These are phyloP conservation scores for Cinara cedri DNA, from an alignment of 2,888 invertebrate species.

Conservation along the genomic window DNA sequence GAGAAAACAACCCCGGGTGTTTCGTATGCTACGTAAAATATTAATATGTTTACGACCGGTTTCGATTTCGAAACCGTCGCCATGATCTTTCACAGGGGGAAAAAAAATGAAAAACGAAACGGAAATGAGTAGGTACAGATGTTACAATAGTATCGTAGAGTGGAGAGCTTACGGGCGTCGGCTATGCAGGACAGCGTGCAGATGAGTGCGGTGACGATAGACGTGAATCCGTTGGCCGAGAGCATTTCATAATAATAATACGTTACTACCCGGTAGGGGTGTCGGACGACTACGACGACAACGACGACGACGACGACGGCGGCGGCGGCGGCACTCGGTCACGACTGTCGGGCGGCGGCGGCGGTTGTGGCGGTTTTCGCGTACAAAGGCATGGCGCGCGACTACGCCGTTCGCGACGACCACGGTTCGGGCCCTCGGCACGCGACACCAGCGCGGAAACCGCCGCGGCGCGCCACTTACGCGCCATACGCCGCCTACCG, in stretches of 20 bases:
- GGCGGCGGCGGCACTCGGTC: background rate
- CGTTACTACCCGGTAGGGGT: no score
- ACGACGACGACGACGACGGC: background rate
- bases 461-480: background rate
- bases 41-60: background rate
- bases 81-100: no score
- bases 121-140: no score
- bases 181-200: slow-evolving; percentile 49
- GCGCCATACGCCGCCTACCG: background rate
- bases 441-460: background rate
- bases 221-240: slow-evolving; percentile 51
- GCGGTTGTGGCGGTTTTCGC: slow-evolving; percentile 7
- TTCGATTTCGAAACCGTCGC: no score
- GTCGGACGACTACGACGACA: background rate
- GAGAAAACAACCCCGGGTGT: no score
- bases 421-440: background rate
- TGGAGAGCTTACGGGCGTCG: slow-evolving; percentile 37
- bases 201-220: slow-evolving; percentile 33
- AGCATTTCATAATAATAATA: slow-evolving; percentile 48
- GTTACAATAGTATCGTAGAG: no score
- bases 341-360: background rate
- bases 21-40: no score
- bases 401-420: background rate
- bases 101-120: no score
- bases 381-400: slow-evolving; percentile 28